Percentiles rank a stretch among this genome's conserved stretches.
phyloP scores from a whole-genome alignment of 2,888 invertebrate genomes.

The Carcina quercana region DNA sequence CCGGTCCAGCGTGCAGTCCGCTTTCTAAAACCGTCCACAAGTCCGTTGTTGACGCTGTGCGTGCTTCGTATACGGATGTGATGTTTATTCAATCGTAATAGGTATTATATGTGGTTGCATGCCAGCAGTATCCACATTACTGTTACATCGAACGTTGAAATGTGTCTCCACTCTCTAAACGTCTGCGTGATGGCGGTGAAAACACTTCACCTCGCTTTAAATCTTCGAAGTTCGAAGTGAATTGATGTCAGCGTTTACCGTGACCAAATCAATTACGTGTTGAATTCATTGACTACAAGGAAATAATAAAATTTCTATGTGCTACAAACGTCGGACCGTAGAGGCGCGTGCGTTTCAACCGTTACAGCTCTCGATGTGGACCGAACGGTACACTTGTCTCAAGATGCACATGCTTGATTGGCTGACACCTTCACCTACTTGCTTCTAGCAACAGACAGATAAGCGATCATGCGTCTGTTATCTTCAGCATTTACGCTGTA shows the following conservation, averaged over 20 bases:
- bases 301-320: conserved; percentile 15
- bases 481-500: no score
- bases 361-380: conserved; percentile 53
- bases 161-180: no score
- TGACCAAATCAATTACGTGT: no score
- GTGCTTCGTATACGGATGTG: conserved; percentile 61
- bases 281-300: no score
- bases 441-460: no score
- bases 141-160: not conserved
- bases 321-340: conserved; percentile 29
- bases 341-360: conserved; percentile 34
- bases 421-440: conserved; percentile 28
- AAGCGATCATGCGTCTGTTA: no score
- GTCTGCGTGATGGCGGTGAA: no score
- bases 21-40: conserved; percentile 60
- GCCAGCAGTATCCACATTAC: no score
- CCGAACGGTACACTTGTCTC: conserved; percentile 50
- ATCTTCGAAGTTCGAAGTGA: no score
- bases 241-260: no score
- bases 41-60: conserved; percentile 37
- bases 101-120: conserved; percentile 11
- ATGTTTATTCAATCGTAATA: conserved; percentile 29
- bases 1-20: conserved; percentile 55
- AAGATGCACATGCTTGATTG: conserved; percentile 39
- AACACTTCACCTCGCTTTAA: no score